These are phyloP conservation scores for Andrena bucephala DNA, from an alignment of 2,888 invertebrate genomes.

Conservation along the genomic window DNA sequence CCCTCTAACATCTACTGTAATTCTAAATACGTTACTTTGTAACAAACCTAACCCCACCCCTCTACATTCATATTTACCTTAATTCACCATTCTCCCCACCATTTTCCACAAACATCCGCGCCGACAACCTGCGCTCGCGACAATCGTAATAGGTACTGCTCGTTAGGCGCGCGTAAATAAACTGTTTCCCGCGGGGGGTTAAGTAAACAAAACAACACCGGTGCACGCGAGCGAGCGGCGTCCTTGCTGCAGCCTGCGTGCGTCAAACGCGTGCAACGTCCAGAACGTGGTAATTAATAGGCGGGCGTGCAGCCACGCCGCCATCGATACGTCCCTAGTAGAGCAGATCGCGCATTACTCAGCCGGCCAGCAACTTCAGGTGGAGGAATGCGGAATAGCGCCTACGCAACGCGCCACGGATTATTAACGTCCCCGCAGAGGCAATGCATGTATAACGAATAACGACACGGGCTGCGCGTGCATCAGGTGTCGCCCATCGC, in stretches of 20 bases:
- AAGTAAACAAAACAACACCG: slow-evolving; percentile 1
- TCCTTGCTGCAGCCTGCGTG: not conserved
- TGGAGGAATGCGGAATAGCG: slow-evolving; percentile 46
- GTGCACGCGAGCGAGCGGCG: not conserved
- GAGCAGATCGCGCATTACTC: slow-evolving; percentile 45
- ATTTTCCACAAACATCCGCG: not conserved
- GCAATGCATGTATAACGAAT: slow-evolving; percentile 25
- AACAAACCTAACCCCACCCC: too few species aligned
- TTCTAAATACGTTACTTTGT: too few species aligned
- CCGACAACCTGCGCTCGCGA: not conserved
- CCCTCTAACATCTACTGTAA: too few species aligned
- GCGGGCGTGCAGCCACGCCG: slow-evolving; percentile 11
- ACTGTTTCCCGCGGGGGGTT: not conserved
- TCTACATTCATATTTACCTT: too few species aligned
- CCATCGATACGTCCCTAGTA: slow-evolving; percentile 42
- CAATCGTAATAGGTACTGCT: not conserved
- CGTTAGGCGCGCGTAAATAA: not conserved
- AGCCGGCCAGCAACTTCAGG: slow-evolving; percentile 43
- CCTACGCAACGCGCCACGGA: slow-evolving; percentile 35
- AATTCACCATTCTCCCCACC: too few species aligned
- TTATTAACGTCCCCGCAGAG: slow-evolving; percentile 52
- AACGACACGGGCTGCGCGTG: slow-evolving; percentile 25
- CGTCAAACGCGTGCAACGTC: slow-evolving; percentile 15
- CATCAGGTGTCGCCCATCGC: slow-evolving; percentile 55
- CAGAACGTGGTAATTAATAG: slow-evolving; percentile 31